Percentiles rank a stretch among this genome's conserved stretches.
These are phyloP conservation scores for Myxocyprinus asiaticus DNA, from an alignment of 2,113 vertebrate species.

Conservation along the genomic window DNA sequence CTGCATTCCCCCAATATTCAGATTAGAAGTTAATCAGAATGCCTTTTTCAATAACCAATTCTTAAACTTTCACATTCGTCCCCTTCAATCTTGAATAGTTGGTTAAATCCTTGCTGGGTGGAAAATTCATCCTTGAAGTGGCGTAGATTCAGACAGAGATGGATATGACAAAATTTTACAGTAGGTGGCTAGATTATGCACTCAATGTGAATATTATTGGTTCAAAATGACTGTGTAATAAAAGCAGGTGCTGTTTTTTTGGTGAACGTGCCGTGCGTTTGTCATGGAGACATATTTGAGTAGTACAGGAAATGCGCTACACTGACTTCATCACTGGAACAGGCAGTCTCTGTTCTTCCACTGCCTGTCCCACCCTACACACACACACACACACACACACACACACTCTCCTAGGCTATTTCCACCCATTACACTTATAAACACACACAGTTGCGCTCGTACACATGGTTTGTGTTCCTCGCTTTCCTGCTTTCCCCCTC, in stretches of 20 bases:
- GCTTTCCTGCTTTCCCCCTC: slow-evolving; percentile 36
- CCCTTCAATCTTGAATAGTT: not conserved
- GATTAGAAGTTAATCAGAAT: too few relatives aligned
- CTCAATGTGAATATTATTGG: not conserved
- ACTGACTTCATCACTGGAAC: slow-evolving; percentile 77
- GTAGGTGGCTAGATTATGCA: not conserved
- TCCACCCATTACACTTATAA: slow-evolving; percentile 1
- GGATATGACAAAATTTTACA: not conserved
- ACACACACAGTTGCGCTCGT: slow-evolving; percentile 36
- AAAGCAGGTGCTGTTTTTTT: not conserved
- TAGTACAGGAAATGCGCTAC: slow-evolving; percentile 65
- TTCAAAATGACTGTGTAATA: not conserved
- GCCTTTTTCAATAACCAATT: too few relatives aligned
- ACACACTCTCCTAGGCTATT: slow-evolving; percentile 33
- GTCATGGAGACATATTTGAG: slow-evolving; percentile 37
- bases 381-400: slow-evolving; percentile 46
- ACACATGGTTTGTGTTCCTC: slow-evolving; percentile 36
- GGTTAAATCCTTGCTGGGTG: not conserved
- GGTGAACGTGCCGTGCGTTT: not conserved
- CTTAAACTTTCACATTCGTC: not conserved
- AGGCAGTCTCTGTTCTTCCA: slow-evolving; percentile 74
- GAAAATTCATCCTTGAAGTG: too few relatives aligned
- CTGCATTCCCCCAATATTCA: too few relatives aligned
- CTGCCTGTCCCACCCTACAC: slow-evolving; percentile 71
- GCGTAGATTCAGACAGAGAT: not conserved